These are phyloP conservation scores for Catagonus wagneri DNA, from an alignment of 2,113 vertebrate species.

Conservation along the genomic window DNA sequence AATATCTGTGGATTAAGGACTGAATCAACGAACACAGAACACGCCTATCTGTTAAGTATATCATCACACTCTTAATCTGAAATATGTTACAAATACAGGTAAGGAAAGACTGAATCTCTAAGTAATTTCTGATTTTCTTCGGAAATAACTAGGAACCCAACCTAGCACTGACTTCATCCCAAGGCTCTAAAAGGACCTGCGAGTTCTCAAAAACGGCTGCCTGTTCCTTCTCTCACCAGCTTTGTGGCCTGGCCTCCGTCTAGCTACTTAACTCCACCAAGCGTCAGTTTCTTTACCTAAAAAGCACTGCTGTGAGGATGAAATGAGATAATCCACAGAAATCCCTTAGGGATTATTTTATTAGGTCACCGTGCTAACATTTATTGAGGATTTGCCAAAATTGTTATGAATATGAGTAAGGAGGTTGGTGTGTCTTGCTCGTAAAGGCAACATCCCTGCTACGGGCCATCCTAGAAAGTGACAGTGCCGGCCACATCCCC, in stretches of 20 bases:
- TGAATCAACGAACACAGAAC: background rate
- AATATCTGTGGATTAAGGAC: background rate
- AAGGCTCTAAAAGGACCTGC: background rate
- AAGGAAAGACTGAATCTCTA: background rate
- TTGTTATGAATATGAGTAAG: fast-evolving
- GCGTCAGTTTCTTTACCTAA: background rate
- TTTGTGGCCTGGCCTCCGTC: background rate
- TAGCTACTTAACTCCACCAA: background rate
- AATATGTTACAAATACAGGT: background rate
- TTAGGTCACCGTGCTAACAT: background rate
- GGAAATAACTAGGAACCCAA: background rate
- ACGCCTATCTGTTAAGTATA: background rate
- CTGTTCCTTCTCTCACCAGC: background rate
- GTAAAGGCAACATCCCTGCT: background rate
- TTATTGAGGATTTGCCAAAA: background rate
- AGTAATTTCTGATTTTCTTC: background rate
- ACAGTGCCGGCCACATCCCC: background rate
- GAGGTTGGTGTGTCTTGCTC: background rate
- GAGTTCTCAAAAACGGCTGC: background rate
- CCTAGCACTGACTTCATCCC: background rate
- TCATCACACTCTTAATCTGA: background rate
- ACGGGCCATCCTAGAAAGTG: background rate
- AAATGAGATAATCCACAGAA: background rate
- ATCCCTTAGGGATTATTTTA: background rate
- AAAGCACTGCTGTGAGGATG: background rate